phyloP scores from a whole-genome alignment of 2,797 vertebrate genomes.

The Ambastaia sidthimunki region DNA sequence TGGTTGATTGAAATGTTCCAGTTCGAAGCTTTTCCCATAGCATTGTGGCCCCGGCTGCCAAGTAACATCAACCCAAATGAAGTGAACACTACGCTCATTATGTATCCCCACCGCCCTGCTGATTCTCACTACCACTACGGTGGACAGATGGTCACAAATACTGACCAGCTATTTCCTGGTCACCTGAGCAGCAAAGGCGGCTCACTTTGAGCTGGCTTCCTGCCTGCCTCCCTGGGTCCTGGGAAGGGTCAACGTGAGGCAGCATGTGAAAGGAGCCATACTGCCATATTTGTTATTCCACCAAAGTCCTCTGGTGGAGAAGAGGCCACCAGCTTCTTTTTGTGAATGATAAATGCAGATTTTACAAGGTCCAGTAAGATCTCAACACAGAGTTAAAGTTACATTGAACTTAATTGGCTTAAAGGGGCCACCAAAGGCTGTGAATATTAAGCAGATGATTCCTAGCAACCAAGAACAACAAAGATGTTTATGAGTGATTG shows the following conservation, averaged over 20 bases:
- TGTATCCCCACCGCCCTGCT: conserved; percentile 65
- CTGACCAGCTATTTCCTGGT: conserved; percentile 77
- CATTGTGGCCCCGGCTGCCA: conserved; percentile 49
- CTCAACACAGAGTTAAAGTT: conserved; percentile 48
- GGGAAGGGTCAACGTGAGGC: conserved; percentile 75
- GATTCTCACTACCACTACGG: conserved; percentile 62
- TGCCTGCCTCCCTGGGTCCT: conserved; percentile 70
- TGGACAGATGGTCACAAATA: conserved; percentile 71
- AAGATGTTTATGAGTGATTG: conserved; percentile 32
- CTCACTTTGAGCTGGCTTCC: conserved; percentile 62
- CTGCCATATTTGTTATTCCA: conserved; percentile 81
- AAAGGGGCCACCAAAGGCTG: conserved; percentile 62
- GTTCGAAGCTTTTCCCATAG: conserved; percentile 54
- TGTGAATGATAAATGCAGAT: conserved; percentile 69
- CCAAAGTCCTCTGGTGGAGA: conserved; percentile 71
- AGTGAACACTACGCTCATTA: conserved; percentile 62
- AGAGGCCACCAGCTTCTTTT: conserved; percentile 67
- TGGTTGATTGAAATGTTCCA: conserved; percentile 57
- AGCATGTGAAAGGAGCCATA: conserved; percentile 71
- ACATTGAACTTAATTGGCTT: conserved; percentile 64
- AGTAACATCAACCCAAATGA: conserved; percentile 58
- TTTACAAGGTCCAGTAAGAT: conserved; percentile 63
- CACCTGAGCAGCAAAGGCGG: conserved; percentile 70
- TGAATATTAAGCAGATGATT: background rate
- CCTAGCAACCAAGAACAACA: background rate